Percentiles rank a stretch among this genome's conserved stretches.
Conservation (phyloP, 1,140 invertebrate species). For the Andricus grossulariae region DNA sequence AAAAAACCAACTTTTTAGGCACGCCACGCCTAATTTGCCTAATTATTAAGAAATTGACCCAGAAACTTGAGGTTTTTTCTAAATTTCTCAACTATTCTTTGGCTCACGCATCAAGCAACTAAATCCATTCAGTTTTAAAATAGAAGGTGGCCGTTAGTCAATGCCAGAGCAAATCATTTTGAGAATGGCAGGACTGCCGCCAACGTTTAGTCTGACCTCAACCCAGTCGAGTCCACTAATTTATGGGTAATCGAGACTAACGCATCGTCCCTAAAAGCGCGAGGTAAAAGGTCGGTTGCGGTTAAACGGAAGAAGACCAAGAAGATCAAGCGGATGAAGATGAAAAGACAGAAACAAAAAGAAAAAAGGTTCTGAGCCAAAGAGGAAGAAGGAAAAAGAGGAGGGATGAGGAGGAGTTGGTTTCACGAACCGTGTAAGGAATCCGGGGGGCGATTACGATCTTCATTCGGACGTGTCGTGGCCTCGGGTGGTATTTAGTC, state of each 20-base stretch:
- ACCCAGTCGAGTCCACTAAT: conserved; percentile 65
- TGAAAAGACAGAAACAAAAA: conserved; percentile 31
- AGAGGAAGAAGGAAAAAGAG: conserved; percentile 32
- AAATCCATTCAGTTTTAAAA: conserved; percentile 7
- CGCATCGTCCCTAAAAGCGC: conserved; percentile 60
- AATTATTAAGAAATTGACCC: too few species aligned
- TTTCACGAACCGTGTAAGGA: conserved; percentile 46
- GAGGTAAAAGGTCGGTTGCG: conserved; percentile 48
- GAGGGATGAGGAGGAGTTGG: conserved; percentile 38
- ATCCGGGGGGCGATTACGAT: conserved; percentile 66
- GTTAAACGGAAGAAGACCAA: conserved; percentile 50
- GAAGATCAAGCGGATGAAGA: conserved; percentile 31
- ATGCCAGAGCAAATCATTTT: conserved; percentile 1
- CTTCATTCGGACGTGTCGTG: conserved; percentile 69
- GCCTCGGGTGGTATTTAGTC: conserved; percentile 70
- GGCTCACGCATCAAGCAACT: background rate
- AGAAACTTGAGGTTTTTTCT: too few species aligned
- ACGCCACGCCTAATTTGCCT: too few species aligned
- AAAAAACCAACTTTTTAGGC: too few species aligned
- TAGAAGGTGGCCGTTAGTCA: background rate
- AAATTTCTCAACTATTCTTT: too few species aligned
- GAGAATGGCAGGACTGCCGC: conserved; percentile 23
- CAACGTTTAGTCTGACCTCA: conserved; percentile 49
- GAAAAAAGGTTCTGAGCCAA: conserved; percentile 38
- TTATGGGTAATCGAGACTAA: conserved; percentile 69